These are phyloP conservation scores for Thunnus albacares DNA, from an alignment of 2,797 vertebrate species.

Conservation along the genomic window DNA sequence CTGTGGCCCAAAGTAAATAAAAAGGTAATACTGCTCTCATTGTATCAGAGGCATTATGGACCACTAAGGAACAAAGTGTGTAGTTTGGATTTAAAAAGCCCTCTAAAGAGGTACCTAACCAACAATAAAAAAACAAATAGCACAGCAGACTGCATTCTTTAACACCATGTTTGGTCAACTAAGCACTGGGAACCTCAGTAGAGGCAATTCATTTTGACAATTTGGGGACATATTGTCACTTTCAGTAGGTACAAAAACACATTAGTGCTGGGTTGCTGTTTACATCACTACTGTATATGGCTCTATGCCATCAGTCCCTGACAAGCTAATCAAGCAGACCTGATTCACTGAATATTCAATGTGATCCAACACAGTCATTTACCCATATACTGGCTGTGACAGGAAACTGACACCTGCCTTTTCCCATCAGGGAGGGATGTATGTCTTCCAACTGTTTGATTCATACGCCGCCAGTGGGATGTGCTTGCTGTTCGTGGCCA, in stretches of 20 bases:
- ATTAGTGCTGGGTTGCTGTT: not conserved
- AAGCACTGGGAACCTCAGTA: not conserved
- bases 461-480: constrained; percentile 98
- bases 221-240: not conserved
- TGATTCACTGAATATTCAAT: constrained; percentile 21
- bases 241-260: not conserved
- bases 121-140: not conserved
- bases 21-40: not conserved
- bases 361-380: constrained; percentile 9
- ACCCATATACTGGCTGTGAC: constrained; percentile 13
- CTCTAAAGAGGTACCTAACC: not conserved
- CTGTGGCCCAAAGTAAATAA: not conserved
- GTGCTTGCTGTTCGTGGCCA: constrained; percentile 98
- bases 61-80: not conserved
- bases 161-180: not conserved
- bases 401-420: constrained; percentile 55
- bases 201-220: not conserved
- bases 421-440: constrained; percentile 94
- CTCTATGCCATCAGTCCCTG: not conserved
- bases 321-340: constrained; percentile 9
- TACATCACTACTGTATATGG: not conserved
- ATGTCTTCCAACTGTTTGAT: constrained; percentile 98
- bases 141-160: not conserved
- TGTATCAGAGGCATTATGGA: not conserved
- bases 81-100: not conserved